phyloP scores from a whole-genome alignment of 2,797 vertebrate species.

The Tangara arthus region DNA sequence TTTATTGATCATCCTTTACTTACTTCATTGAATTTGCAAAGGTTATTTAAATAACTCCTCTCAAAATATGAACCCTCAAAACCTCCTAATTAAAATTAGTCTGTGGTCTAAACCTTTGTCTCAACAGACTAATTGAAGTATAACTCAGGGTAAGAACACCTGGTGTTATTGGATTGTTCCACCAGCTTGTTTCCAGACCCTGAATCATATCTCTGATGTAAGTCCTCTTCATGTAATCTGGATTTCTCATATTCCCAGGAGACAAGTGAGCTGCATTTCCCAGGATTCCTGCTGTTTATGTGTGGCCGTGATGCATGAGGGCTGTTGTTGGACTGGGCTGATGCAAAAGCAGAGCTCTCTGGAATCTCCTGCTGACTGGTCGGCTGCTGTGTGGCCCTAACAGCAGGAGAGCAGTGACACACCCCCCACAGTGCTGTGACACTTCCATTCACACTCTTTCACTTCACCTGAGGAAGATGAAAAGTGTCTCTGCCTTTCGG shows the following conservation, averaged over 20 bases:
- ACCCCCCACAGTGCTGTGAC: background rate
- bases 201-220: background rate
- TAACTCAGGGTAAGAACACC: background rate
- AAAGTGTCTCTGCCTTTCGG: background rate
- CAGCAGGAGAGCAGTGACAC: fast-evolving
- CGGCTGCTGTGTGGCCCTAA: fast-evolving
- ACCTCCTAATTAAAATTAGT: background rate
- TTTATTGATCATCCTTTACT: background rate
- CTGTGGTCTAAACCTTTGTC: background rate
- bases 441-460: background rate
- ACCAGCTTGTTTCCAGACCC: background rate
- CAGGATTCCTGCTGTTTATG: background rate
- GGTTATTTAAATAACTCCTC: background rate
- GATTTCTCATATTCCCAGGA: background rate
- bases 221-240: background rate
- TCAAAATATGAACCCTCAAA: background rate
- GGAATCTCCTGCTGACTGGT: fast-evolving
- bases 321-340: background rate
- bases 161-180: background rate
- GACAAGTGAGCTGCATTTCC: background rate
- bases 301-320: background rate
- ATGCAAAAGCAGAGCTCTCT: background rate
- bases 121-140: background rate
- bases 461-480: background rate
- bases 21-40: background rate